phyloP scores from a whole-genome alignment of 2,113 vertebrate species.

The Theristicus caerulescens region DNA sequence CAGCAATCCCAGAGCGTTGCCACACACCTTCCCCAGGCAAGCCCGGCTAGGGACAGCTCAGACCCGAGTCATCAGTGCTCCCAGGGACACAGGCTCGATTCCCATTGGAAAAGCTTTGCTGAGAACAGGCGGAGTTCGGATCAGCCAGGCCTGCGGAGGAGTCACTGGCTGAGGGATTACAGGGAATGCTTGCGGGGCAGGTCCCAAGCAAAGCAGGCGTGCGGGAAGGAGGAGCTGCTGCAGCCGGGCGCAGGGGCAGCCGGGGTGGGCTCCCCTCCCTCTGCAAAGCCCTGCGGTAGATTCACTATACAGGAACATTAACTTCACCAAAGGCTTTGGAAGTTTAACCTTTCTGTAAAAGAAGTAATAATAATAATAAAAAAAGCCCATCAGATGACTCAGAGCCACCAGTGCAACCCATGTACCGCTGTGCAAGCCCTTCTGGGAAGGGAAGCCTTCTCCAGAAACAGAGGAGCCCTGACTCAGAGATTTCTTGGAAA shows the following conservation, averaged over 20 bases:
- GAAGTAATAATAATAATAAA: not conserved
- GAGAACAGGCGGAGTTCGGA: not conserved
- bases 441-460: constrained; percentile 38
- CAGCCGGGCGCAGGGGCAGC: not conserved
- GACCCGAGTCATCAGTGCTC: not conserved
- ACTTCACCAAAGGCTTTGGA: not conserved
- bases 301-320: not conserved
- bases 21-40: not conserved
- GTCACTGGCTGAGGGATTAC: not conserved
- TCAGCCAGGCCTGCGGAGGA: not conserved
- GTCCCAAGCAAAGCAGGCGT: not conserved
- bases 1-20: not conserved
- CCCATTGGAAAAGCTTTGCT: not conserved
- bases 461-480: constrained; percentile 20
- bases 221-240: not conserved
- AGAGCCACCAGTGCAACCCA: not conserved
- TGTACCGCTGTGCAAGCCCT: not conserved
- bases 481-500: constrained; percentile 55
- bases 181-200: not conserved
- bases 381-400: not conserved
- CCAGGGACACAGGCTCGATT: not conserved
- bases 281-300: not conserved
- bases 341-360: not conserved
- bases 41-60: not conserved
- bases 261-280: not conserved